Percentiles rank a stretch among this genome's conserved stretches.
Conservation (phyloP, 2,888 invertebrate species). For the Cabera pusaria region DNA sequence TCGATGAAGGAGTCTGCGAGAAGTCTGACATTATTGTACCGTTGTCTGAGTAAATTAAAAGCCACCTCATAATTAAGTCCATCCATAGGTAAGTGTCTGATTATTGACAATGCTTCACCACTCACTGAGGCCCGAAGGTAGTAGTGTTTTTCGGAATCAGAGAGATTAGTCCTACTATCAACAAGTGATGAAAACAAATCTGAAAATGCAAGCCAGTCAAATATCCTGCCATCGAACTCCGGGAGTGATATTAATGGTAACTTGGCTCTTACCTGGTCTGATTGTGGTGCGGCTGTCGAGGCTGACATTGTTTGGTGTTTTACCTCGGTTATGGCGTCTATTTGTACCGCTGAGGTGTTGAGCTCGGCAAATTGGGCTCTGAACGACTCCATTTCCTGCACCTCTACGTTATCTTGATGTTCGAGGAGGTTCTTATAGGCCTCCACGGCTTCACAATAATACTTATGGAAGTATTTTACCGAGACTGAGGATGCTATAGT, state of each 20-base stretch:
- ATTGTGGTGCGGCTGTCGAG: no score
- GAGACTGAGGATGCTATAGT: background rate
- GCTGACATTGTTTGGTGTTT: background rate
- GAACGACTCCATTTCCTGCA: background rate
- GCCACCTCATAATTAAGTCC: background rate
- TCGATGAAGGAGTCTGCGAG: background rate
- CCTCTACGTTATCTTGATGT: background rate
- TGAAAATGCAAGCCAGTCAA: background rate
- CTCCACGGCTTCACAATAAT: background rate
- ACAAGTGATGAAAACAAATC: background rate
- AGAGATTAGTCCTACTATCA: no score
- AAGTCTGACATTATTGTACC: background rate
- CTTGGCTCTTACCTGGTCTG: background rate
- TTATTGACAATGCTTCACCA: background rate
- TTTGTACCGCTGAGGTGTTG: background rate
- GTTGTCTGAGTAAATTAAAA: background rate
- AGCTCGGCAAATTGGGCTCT: background rate
- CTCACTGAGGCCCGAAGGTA: background rate
- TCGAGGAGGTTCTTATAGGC: background rate
- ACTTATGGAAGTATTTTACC: background rate
- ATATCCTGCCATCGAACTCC: background rate
- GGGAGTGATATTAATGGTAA: background rate
- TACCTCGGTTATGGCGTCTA: background rate
- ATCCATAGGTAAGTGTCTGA: background rate
- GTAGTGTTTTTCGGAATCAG: constrained; percentile 1